Evolutionary conservation across 1,140 invertebrate genomes (phyloP).

Genomic region (Tachypleus tridentatus): DNA sequence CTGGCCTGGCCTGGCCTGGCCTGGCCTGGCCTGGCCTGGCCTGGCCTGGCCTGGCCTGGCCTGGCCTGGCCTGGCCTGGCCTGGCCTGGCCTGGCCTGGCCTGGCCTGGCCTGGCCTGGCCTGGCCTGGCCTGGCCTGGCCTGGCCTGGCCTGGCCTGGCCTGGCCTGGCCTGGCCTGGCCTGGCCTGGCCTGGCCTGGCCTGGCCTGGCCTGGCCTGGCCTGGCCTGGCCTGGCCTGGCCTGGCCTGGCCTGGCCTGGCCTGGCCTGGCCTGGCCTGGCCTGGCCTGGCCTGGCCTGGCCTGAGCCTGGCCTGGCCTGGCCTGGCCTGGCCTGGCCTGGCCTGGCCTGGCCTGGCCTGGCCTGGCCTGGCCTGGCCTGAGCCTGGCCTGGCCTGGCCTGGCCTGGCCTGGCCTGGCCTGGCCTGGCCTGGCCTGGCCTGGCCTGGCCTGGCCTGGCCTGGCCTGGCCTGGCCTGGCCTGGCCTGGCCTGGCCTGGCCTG

Average conservation of each 20-base stretch:
- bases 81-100: slow-evolving; percentile 24
- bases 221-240: slow-evolving; percentile 25
- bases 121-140: slow-evolving; percentile 23
- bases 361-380: slow-evolving; percentile 25
- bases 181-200: slow-evolving; percentile 25
- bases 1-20: slow-evolving; percentile 25
- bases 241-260: slow-evolving; percentile 22
- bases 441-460: slow-evolving; percentile 26
- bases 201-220: slow-evolving; percentile 22
- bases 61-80: slow-evolving; percentile 25
- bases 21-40: slow-evolving; percentile 17
- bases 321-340: slow-evolving; percentile 22
- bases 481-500: slow-evolving; percentile 25
- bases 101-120: slow-evolving; percentile 23
- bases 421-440: slow-evolving; percentile 26
- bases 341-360: slow-evolving; percentile 21
- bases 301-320: slow-evolving; percentile 23
- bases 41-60: slow-evolving; percentile 22
- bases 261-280: slow-evolving; percentile 22
- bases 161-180: slow-evolving; percentile 26
- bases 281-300: slow-evolving; percentile 23
- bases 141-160: slow-evolving; percentile 26
- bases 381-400: slow-evolving; percentile 24
- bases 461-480: slow-evolving; percentile 22
- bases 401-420: slow-evolving; percentile 24